Evolutionary conservation across 35 echinoderm and acorn worm species (phyloP).

Genomic region (Ophioderma brevispina): DNA sequence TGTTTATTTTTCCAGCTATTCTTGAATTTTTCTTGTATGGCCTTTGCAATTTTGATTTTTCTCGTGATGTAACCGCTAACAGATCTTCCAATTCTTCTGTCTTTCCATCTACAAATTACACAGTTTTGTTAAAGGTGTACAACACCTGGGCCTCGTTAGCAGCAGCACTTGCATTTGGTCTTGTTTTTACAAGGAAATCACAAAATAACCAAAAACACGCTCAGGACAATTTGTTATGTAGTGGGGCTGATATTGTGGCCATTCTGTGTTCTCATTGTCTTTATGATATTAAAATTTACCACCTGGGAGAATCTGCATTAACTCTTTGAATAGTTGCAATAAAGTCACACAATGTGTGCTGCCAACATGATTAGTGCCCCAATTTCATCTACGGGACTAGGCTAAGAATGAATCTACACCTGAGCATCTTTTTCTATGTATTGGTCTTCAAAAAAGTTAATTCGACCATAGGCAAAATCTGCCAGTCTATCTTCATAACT

Average conservation of each 20-base stretch:
- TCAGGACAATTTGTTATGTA: conserved; percentile 23
- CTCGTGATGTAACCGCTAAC: conserved; percentile 1
- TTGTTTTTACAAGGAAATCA: conserved; percentile 23
- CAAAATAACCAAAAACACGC: conserved; percentile 34
- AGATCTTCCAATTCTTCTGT: conserved; percentile 17
- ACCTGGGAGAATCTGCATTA: conserved; percentile 9
- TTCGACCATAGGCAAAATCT: conserved; percentile 36
- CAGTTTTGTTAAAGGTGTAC: conserved; percentile 38
- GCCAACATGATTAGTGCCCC: conserved; percentile 14
- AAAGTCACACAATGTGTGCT: conserved; percentile 26
- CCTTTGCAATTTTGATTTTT: conserved; percentile 10
- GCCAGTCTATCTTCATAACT: conserved; percentile 11
- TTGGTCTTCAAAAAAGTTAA: conserved; percentile 23
- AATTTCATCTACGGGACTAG: conserved; percentile 7
- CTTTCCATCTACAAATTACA: conserved; percentile 16
- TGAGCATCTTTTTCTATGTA: conserved; percentile 42
- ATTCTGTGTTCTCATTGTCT: conserved; percentile 7
- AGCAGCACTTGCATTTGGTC: conserved; percentile 12
- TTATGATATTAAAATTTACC: not conserved
- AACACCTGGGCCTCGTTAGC: conserved; percentile 20
- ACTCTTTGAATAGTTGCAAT: conserved; percentile 25
- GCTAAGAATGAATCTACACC: conserved; percentile 23
- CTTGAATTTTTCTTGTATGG: conserved; percentile 5
- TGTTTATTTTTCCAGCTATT: conserved; percentile 30
- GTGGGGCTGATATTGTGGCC: conserved; percentile 10